phyloP scores from a whole-genome alignment of 2,888 invertebrate species.

The Oligia strigilis region DNA sequence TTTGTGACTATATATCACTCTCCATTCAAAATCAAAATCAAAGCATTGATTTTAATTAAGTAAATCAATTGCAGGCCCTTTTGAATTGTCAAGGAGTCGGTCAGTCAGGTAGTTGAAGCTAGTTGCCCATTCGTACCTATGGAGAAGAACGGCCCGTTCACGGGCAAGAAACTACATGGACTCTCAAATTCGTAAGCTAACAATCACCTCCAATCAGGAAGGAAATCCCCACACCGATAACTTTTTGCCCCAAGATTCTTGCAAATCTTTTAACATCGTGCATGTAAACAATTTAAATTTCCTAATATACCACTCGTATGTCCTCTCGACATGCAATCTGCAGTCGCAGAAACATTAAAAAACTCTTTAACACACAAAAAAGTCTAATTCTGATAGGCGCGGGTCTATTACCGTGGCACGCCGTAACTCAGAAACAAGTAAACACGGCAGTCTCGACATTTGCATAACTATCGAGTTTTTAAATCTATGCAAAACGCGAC shows the following conservation, averaged over 20 bases:
- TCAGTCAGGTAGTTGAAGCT: background rate
- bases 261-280: constrained; percentile 65
- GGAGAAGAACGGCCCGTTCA: background rate
- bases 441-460: constrained; percentile 87
- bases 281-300: constrained; percentile 70
- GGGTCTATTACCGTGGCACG: constrained; percentile 86
- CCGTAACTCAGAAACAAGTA: constrained; percentile 89
- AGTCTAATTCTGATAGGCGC: constrained; percentile 85
- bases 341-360: constrained; percentile 75
- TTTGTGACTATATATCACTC: background rate
- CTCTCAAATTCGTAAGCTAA: background rate
- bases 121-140: background rate
- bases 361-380: constrained; percentile 75
- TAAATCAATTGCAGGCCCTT: background rate
- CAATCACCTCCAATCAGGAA: background rate
- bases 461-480: constrained; percentile 90
- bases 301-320: constrained; percentile 73
- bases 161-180: background rate
- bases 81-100: background rate
- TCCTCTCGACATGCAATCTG: constrained; percentile 79
- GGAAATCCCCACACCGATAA: background rate
- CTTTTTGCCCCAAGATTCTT: background rate
- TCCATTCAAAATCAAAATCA: background rate
- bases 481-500: constrained; percentile 90
- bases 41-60: background rate